A percentile compares a stretch with the other conserved stretches of the same genome.
Evolutionary conservation across 23 tunicate species (phyloP).

Genomic region (Ascidia mentula): DNA sequence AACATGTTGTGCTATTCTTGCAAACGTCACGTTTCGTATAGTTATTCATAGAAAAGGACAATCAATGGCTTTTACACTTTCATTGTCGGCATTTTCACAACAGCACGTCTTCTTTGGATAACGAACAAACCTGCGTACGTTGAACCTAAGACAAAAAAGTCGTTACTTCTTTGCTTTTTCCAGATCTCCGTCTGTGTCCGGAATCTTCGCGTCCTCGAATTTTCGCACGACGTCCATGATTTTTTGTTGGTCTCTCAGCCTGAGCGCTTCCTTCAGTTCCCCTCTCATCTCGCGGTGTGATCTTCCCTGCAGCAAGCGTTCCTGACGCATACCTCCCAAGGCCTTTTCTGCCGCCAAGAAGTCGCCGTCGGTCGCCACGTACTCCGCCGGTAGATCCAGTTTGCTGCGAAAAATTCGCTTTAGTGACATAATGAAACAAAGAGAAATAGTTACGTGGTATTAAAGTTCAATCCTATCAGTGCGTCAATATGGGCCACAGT

Average conservation of each 20-base stretch:
- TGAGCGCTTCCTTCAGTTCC: conserved; percentile 41
- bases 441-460: no score
- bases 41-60: no score
- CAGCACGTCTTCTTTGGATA: no score
- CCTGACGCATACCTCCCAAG: conserved; percentile 28
- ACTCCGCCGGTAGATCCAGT: conserved; percentile 23
- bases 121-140: no score
- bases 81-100: no score
- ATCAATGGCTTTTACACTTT: no score
- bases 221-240: conserved; percentile 27
- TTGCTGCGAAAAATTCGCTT: conserved; percentile 5
- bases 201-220: conserved; percentile 39
- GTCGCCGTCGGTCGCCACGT: conserved; percentile 19
- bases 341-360: conserved; percentile 29
- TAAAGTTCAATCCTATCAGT: no score
- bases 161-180: conserved; percentile 62
- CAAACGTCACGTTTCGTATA: no score
- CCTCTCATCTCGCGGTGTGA: conserved; percentile 30
- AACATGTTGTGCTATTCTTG: no score
- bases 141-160: no score
- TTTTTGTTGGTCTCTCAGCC: conserved; percentile 10
- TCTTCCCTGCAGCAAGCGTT: conserved; percentile 44
- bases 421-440: no score
- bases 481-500: no score
- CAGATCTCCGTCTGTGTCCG: conserved; percentile 27